Base-by-base conservation (phyloP, 2,797 vertebrate species). In the Coregonus sp. region DNA sequence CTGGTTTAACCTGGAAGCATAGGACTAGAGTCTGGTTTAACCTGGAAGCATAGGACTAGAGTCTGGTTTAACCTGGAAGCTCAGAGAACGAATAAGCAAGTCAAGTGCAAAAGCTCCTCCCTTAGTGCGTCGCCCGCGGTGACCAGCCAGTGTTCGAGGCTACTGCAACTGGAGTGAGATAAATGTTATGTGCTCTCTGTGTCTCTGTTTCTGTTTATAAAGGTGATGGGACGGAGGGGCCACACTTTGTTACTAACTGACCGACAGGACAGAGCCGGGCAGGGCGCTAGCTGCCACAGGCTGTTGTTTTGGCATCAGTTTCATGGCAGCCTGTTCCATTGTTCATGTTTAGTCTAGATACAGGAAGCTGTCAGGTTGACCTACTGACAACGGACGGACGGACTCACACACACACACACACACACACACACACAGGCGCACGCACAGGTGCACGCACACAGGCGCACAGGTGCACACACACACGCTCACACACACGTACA, bases 51-150 rank as follows among this genome's bases (percentile, higher is more conserved):
- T 25, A 25, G 25, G 25, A 25, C 25, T 25, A 25, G 25, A 25
- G 25, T 25, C 25, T 25, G 25, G 25, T 25, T 25, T 25, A 25
- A 25, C 25, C 25, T 25, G 25, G 25, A 25, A 25, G 25, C 25
- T 25, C 25, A 29, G 93, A 95, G 94, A 92, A 94, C 91, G 92
- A 95, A 93, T 90, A 94, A 95, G 88, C 94, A 95, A 92, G 93
- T 94, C 92, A 95, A 90, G 93, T 94, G 94, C 90, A 94, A 91
- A 89, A 94, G 88, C 82, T 95, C 94, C 93, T 95, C 94, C 93
- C 94, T 95, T 56, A 5, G 52, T 90, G 92, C 93, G 25, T 65
- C 12, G 12, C 63, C 63, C 25, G 14, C 0, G 11, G 63, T 66
- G 63, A 66, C 63, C 63, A 66, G 25, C 20, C 61, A 65, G n/a